These are phyloP conservation scores for Melitaea athalia DNA, from an alignment of 2,888 invertebrate genomes.

Conservation along the genomic window DNA sequence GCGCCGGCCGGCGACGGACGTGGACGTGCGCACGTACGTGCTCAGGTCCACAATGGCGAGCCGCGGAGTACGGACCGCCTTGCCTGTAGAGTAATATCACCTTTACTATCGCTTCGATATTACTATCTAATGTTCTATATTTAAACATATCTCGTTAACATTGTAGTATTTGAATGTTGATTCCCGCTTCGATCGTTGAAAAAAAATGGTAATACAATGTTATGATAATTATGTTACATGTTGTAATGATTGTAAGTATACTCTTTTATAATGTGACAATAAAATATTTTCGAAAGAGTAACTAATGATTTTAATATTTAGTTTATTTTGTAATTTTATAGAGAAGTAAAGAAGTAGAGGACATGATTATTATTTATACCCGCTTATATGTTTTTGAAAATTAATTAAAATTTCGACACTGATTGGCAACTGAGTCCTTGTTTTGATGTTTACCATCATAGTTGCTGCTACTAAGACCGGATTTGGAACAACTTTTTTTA, in stretches of 20 bases:
- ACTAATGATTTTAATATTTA: constrained; percentile 2
- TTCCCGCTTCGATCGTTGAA: constrained; percentile 1
- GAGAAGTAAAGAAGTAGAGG: neutral
- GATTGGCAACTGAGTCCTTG: too few relatives aligned
- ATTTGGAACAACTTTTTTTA: too few relatives aligned
- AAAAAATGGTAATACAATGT: neutral
- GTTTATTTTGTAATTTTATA: neutral
- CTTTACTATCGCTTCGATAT: neutral
- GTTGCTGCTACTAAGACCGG: too few relatives aligned
- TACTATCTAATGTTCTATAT: constrained; percentile 4
- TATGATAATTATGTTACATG: neutral
- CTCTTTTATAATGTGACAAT: constrained; percentile 8
- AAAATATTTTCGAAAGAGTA: constrained; percentile 5
- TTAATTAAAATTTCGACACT: too few relatives aligned
- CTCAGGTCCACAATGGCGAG: constrained; percentile 71
- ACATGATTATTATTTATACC: too few relatives aligned
- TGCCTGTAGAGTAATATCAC: constrained; percentile 50
- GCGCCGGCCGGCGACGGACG: constrained; percentile 34
- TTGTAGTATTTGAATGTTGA: constrained; percentile 1
- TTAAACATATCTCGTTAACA: constrained; percentile 7
- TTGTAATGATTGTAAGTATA: neutral
- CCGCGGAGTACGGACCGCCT: constrained; percentile 67
- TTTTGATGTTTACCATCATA: too few relatives aligned
- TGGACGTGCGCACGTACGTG: constrained; percentile 64
- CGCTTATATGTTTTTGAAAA: too few relatives aligned